A percentile compares a stretch with the other conserved stretches of the same genome.
These are phyloP conservation scores for Cepaea nemoralis DNA, from an alignment of 1,140 invertebrate species.

Conservation along the genomic window DNA sequence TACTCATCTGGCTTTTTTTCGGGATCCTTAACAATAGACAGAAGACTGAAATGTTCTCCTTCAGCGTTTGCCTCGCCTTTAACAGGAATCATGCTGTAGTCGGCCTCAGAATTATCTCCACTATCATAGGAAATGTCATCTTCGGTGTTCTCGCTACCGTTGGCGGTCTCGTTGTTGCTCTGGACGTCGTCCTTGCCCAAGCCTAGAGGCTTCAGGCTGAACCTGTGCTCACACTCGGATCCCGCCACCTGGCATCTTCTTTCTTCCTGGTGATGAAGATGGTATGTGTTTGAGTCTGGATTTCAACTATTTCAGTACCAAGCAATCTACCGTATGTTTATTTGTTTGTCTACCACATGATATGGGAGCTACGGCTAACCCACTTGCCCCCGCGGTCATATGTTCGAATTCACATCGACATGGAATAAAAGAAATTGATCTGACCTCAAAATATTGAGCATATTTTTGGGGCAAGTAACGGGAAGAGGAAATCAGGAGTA, in stretches of 20 bases:
- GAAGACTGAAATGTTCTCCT: neutral
- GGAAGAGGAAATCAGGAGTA: too few species aligned
- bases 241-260: conserved; percentile 78
- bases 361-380: too few species aligned
- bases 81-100: neutral
- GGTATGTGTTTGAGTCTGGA: too few species aligned
- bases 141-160: neutral
- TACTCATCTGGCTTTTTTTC: neutral
- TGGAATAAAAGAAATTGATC: too few species aligned
- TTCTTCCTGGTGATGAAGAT: conserved; percentile 74
- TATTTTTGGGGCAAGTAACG: too few species aligned
- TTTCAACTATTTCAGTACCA: too few species aligned
- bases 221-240: conserved; percentile 46
- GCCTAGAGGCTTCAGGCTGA: conserved; percentile 41
- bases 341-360: too few species aligned
- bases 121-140: neutral
- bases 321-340: too few species aligned
- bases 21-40: neutral
- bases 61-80: neutral
- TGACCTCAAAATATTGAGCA: too few species aligned
- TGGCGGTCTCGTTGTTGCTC: neutral
- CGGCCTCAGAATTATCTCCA: neutral
- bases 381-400: too few species aligned
- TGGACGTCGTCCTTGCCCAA: neutral
- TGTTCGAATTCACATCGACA: too few species aligned